Percentiles rank a stretch among this genome's conserved stretches.
phyloP scores from a whole-genome alignment of 2,113 vertebrate genomes.

The Paracyprichromis sp. region DNA sequence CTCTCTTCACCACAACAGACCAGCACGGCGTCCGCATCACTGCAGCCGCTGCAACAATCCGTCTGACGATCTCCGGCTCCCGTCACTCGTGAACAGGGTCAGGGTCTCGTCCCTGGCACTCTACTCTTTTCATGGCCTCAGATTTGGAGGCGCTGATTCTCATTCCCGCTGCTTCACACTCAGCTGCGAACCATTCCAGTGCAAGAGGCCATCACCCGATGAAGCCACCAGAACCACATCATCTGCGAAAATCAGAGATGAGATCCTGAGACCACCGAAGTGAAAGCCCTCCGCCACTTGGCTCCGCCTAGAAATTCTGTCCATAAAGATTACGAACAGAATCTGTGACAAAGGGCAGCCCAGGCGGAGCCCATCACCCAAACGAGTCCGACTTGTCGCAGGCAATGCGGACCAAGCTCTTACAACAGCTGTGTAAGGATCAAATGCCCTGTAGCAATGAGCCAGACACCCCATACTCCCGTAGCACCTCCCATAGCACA shows the following conservation, averaged over 20 bases:
- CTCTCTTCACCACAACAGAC: background rate
- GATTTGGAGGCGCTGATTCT: background rate
- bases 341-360: background rate
- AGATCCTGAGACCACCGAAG: background rate
- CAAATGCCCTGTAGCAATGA: background rate
- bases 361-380: background rate
- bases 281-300: background rate
- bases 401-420: rapidly evolving
- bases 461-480: background rate
- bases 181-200: background rate
- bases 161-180: background rate
- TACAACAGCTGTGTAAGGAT: background rate
- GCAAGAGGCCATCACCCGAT: rapidly evolving
- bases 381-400: background rate
- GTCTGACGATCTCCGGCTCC: background rate
- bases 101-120: background rate
- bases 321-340: rapidly evolving
- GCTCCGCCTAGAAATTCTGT: background rate
- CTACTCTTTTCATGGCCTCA: background rate
- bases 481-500: background rate
- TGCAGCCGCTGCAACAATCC: background rate
- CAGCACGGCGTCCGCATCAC: background rate
- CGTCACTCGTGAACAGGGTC: background rate
- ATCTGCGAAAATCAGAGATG: background rate
- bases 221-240: background rate